A percentile compares a stretch with the other conserved stretches of the same genome.
These are phyloP conservation scores for Apteryx owenii DNA, from an alignment of 2,113 vertebrate species.

Conservation along the genomic window DNA sequence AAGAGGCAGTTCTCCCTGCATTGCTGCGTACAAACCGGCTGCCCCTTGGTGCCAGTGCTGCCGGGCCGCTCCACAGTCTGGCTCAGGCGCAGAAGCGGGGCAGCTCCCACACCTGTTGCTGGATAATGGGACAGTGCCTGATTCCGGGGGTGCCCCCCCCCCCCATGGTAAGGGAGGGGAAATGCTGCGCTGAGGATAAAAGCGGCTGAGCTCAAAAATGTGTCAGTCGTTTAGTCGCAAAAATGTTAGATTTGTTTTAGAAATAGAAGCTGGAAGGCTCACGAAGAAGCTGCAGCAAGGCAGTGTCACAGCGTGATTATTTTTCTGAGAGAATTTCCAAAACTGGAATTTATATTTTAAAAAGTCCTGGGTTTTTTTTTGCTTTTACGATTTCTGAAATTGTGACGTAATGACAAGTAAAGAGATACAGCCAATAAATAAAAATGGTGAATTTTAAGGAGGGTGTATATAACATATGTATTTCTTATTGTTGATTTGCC, in stretches of 20 bases:
- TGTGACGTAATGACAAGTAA: background rate
- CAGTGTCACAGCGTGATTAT: background rate
- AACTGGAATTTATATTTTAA: background rate
- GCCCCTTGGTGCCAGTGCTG: background rate
- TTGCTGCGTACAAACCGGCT: background rate
- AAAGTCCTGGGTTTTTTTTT: background rate
- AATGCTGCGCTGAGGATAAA: background rate
- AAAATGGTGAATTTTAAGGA: background rate
- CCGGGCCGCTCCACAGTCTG: background rate
- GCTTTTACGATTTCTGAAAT: background rate
- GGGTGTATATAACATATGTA: background rate
- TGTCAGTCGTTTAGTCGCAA: background rate
- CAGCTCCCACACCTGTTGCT: slow-evolving; percentile 25
- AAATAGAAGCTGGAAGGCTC: background rate
- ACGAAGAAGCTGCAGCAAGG: background rate
- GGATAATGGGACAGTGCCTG: background rate
- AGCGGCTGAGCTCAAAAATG: background rate
- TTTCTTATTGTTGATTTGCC: background rate
- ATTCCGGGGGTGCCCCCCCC: background rate
- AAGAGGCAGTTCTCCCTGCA: background rate
- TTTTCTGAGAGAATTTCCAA: background rate
- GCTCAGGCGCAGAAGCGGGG: background rate
- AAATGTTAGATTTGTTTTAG: background rate
- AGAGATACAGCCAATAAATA: background rate
- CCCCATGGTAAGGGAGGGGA: background rate